A percentile compares a stretch with the other conserved stretches of the same genome.
Conservation (phyloP, 2,113 vertebrate genomes). For the Camarhynchus parvulus region DNA sequence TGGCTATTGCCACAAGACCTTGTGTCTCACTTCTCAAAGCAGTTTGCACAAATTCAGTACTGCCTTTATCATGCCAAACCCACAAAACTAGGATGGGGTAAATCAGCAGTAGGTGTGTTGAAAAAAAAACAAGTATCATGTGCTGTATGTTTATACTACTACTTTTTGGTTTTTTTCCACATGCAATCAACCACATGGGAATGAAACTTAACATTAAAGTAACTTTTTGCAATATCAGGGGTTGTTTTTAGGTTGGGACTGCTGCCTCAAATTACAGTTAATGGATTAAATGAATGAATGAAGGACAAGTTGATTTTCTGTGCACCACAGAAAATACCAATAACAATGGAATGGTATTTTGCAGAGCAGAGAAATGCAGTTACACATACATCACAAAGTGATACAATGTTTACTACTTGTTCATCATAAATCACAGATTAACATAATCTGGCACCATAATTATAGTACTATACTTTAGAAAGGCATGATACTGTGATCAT, state of each 20-base stretch:
- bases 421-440: neutral
- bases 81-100: neutral
- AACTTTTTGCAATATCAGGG: neutral
- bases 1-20: neutral
- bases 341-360: neutral
- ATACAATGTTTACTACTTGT: neutral
- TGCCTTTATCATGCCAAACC: neutral
- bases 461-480: slow-evolving; percentile 4
- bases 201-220: neutral
- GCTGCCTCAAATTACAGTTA: neutral
- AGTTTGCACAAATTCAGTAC: neutral
- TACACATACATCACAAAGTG: neutral
- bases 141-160: neutral
- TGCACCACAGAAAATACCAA: neutral
- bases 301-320: neutral
- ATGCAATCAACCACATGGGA: neutral
- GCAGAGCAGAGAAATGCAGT: neutral
- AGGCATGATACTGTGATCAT: neutral
- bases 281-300: neutral
- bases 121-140: neutral
- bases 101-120: neutral
- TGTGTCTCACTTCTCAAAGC: neutral
- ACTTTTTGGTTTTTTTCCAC: neutral
- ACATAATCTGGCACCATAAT: neutral
- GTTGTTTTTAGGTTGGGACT: neutral